Evolutionary conservation across 2,888 invertebrate species (phyloP).

Genomic region (Meiosimyza decipiens): DNA sequence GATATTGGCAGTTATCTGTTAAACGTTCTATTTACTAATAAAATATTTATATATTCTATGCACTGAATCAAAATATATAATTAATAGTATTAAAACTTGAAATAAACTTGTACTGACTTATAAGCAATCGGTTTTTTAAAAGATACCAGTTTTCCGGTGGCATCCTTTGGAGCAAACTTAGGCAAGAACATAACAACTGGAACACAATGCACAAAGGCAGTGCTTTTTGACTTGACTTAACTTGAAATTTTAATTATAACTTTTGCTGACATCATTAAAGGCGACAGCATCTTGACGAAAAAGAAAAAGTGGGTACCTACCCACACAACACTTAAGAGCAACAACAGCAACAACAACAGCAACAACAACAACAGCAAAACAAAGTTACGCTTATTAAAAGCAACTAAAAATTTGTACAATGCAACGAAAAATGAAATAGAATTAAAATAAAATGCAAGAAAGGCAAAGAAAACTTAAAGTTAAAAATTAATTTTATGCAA

Average conservation of each 20-base stretch:
- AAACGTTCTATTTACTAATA: too few species aligned
- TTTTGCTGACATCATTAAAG: slow-evolving; percentile 33
- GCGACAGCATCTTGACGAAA: slow-evolving; percentile 16
- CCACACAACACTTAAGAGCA: not conserved
- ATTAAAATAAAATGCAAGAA: slow-evolving; percentile 9
- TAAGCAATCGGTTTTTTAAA: too few species aligned
- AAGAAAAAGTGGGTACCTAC: not conserved
- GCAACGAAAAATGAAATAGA: slow-evolving; percentile 2
- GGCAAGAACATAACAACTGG: not conserved
- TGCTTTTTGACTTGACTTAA: slow-evolving; percentile 24
- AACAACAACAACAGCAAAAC: slow-evolving; percentile 23
- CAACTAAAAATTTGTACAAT: slow-evolving; percentile 10
- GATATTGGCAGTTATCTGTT: too few species aligned
- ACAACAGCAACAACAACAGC: slow-evolving; percentile 8
- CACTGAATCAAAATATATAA: too few species aligned
- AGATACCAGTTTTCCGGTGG: too few species aligned
- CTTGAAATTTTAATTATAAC: slow-evolving; percentile 36
- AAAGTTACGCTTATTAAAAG: slow-evolving; percentile 39
- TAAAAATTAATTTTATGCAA: slow-evolving; percentile 48
- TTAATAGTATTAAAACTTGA: too few species aligned
- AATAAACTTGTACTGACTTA: too few species aligned
- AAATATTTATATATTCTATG: too few species aligned
- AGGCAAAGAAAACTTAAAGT: slow-evolving; percentile 37
- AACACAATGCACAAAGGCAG: slow-evolving; percentile 19
- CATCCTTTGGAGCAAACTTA: too few species aligned